These are phyloP conservation scores for Palaemon carinicauda DNA, from an alignment of 1,140 invertebrate species.

Conservation along the genomic window DNA sequence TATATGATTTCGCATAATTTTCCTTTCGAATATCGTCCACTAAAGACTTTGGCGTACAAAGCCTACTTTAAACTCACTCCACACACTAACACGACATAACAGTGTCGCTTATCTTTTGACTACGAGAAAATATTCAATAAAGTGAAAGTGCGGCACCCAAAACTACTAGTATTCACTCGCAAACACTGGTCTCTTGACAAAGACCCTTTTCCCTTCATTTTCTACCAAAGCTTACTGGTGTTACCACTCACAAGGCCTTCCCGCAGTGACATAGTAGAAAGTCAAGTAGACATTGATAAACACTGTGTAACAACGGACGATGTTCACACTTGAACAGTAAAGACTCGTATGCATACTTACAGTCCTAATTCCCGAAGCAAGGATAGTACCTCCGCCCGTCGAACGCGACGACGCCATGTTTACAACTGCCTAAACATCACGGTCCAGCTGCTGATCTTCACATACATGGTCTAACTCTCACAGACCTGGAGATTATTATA, in stretches of 20 bases:
- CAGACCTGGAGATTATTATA: background rate
- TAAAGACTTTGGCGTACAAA: no score
- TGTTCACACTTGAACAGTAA: background rate
- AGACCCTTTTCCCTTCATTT: background rate
- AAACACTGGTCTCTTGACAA: constrained; percentile 28
- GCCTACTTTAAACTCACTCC: no score
- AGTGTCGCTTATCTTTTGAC: no score
- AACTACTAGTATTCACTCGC: background rate
- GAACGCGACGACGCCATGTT: constrained; percentile 41
- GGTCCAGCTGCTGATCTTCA: background rate
- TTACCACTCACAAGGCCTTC: background rate
- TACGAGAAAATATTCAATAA: no score
- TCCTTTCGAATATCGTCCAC: no score
- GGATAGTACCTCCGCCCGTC: constrained; percentile 36
- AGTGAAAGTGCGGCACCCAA: background rate
- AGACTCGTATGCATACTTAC: background rate
- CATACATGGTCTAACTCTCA: background rate
- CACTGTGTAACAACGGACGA: background rate
- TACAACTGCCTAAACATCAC: constrained; percentile 31
- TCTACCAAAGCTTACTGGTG: background rate
- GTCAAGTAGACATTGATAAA: background rate
- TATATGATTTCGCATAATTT: no score
- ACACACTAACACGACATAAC: no score
- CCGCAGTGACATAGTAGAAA: background rate
- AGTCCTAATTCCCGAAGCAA: constrained; percentile 41